Evolutionary conservation across 1,140 invertebrate species (phyloP).

Genomic region (Drosophila erecta): DNA sequence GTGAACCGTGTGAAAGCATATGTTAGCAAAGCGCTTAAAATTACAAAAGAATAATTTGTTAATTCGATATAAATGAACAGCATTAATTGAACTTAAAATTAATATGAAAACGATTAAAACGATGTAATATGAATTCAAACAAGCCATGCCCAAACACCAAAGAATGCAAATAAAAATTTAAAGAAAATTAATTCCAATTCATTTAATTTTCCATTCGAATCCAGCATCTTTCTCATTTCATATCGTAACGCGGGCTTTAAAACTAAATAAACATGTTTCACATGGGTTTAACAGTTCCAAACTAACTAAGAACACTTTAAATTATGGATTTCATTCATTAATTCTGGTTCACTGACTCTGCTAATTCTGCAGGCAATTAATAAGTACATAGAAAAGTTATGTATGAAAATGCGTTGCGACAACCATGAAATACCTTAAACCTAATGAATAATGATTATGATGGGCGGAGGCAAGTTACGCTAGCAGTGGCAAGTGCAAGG

Average conservation of each 20-base stretch:
- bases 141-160: conserved; percentile 34
- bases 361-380: not conserved
- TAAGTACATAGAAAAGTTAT: conserved; percentile 23
- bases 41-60: conserved; percentile 37
- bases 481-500: conserved; percentile 9
- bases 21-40: conserved; percentile 51
- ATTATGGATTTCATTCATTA: conserved; percentile 28
- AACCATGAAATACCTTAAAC: conserved; percentile 18
- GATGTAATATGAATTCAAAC: not conserved
- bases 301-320: conserved; percentile 41
- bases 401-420: conserved; percentile 11
- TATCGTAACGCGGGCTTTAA: conserved; percentile 26
- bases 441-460: conserved; percentile 18
- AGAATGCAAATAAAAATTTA: conserved; percentile 50
- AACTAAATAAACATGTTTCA: conserved; percentile 63
- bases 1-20: conserved; percentile 37
- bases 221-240: conserved; percentile 14
- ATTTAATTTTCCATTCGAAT: conserved; percentile 69
- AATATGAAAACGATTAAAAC: not conserved
- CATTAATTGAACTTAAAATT: conserved; percentile 10
- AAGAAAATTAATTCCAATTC: conserved; percentile 63
- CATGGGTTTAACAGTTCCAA: conserved; percentile 39
- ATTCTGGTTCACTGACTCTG: conserved; percentile 12
- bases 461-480: not conserved
- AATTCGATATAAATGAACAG: conserved; percentile 21